phyloP scores from a whole-genome alignment of 1,140 invertebrate genomes.

The Polypedilum pembai region DNA sequence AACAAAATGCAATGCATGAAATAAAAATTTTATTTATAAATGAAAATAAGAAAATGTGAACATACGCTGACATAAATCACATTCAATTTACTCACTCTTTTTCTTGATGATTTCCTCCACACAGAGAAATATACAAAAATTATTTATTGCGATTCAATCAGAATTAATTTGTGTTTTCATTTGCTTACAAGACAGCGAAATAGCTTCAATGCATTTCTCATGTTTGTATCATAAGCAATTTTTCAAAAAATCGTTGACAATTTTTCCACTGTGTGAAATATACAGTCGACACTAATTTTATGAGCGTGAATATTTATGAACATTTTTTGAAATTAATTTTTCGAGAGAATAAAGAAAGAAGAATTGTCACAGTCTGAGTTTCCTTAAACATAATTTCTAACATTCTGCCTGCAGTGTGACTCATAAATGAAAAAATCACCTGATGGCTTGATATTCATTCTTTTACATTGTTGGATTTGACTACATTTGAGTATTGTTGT shows the following conservation, averaged over 20 bases:
- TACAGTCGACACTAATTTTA: neutral
- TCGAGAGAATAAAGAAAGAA: neutral
- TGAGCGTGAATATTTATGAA: constrained; percentile 12
- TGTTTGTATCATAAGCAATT: neutral
- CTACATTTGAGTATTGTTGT: constrained; percentile 3
- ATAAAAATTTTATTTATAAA: neutral
- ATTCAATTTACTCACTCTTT: neutral
- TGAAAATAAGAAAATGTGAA: neutral
- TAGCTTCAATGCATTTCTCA: neutral
- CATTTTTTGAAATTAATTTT: constrained; percentile 13
- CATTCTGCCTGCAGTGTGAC: neutral
- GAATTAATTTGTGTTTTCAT: constrained; percentile 9
- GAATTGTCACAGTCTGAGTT: neutral
- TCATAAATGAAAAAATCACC: constrained; percentile 7
- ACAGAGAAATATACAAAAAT: neutral
- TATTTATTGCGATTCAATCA: constrained; percentile 24
- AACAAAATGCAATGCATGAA: too few species aligned
- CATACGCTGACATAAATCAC: neutral
- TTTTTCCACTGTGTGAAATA: too few species aligned
- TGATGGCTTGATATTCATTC: neutral
- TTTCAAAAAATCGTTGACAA: neutral
- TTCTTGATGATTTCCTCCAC: neutral
- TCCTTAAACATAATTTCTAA: neutral
- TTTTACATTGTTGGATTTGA: constrained; percentile 9
- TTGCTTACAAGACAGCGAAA: neutral